Conservation (phyloP, 2,113 vertebrate genomes). For the Patagioenas fasciata region DNA sequence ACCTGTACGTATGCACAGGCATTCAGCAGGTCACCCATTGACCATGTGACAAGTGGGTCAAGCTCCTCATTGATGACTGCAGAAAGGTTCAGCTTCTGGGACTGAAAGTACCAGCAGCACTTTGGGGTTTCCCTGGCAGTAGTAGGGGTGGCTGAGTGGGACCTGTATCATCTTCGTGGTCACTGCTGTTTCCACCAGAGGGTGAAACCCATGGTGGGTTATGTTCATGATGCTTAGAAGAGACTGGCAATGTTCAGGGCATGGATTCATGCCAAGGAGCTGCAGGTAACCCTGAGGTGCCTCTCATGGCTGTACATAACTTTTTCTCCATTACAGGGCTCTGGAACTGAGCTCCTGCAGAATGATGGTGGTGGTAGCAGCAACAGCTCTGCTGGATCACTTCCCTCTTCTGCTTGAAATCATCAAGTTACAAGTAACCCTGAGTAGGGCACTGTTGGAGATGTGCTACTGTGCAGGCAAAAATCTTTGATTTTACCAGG, state of each 20-base stretch:
- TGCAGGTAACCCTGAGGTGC: neutral
- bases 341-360: neutral
- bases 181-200: neutral
- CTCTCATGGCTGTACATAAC: neutral
- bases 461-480: neutral
- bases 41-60: neutral
- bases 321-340: neutral
- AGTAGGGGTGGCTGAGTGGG: neutral
- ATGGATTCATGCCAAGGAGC: rapidly evolving
- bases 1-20: neutral
- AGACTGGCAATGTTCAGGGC: rapidly evolving
- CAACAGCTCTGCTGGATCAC: neutral
- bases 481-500: neutral
- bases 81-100: neutral
- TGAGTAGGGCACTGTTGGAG: neutral
- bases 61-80: neutral
- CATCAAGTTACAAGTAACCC: neutral
- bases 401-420: neutral
- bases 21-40: neutral
- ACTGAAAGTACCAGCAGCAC: neutral
- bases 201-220: rapidly evolving
- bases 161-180: neutral
- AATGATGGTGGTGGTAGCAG: neutral
- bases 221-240: neutral
- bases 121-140: neutral